phyloP scores from a whole-genome alignment of 2,888 invertebrate species.

The Lacanobia wlatinum region DNA sequence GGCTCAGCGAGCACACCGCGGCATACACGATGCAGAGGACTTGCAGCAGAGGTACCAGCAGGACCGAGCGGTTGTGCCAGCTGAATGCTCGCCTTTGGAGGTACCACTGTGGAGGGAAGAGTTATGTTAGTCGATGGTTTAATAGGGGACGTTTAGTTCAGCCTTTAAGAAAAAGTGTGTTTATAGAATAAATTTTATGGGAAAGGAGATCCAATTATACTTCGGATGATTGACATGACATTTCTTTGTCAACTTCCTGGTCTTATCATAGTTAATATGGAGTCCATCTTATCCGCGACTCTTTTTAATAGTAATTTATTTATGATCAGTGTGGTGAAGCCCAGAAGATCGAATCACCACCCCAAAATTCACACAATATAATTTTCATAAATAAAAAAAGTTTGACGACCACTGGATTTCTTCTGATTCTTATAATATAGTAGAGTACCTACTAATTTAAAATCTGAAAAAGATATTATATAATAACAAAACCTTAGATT shows the following conservation, averaged over 20 bases:
- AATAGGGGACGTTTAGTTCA: neutral
- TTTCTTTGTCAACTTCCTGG: too few relatives aligned
- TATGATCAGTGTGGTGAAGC: too few relatives aligned
- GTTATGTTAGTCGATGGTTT: neutral
- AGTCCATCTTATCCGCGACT: too few relatives aligned
- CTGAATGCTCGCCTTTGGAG: constrained; percentile 91
- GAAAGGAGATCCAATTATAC: too few relatives aligned
- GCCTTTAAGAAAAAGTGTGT: neutral
- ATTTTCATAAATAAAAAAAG: neutral
- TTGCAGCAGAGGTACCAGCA: constrained; percentile 92
- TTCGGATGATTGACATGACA: neutral
- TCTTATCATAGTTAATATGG: too few relatives aligned
- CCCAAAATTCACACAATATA: too few relatives aligned
- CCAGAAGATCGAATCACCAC: too few relatives aligned
- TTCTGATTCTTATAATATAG: too few relatives aligned
- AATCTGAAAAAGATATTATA: too few relatives aligned
- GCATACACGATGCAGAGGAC: constrained; percentile 92
- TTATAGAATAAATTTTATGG: neutral
- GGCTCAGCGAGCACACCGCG: constrained; percentile 92
- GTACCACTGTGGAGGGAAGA: constrained; percentile 90
- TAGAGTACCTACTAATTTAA: too few relatives aligned
- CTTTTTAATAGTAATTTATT: too few relatives aligned
- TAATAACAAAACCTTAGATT: too few relatives aligned
- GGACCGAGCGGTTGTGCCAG: constrained; percentile 85
- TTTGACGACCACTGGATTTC: neutral